Evolutionary conservation across 1,140 invertebrate genomes (phyloP), one percentile per base, ranked within the genome.

Genomic region (Phortica variegata): DNA sequence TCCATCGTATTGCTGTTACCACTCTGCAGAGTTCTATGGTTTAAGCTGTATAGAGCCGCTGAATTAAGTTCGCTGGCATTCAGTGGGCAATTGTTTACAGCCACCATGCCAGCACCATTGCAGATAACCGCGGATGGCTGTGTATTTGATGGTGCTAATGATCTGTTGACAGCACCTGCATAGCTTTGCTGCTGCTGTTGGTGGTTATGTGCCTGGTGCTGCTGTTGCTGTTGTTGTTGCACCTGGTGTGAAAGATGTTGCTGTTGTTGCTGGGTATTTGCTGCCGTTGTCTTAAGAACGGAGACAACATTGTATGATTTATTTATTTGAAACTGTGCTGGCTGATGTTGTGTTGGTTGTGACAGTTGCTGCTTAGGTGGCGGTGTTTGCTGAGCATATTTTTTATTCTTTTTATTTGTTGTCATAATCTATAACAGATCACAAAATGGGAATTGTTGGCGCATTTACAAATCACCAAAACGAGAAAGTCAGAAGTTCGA

Each of bases 341-440:
- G 10, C 21, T 38, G 5, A 45, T 20, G 43, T 49, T 55, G 48
- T 51, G 57, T 20, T 8, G 51, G 23, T 17, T 47, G 54, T 15
- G 34, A 41, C n/a, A 48, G 43, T 4, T 36, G 52, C 32, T 53
- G 56, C 32, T 62, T 62, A 10, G 39, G 47, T 17, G 49, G 41
- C 39, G 51, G 44, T 29, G 51, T 45, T 53, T 56, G 50, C 48
- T 53, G 44, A 52, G 42, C 47, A 52, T 62, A 65, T 47, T 65
- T 61, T 53, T 62, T 58, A 17, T 46, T 47, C 40, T 68, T 68
- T 68, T 65, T 65, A 60, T 62, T 62, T 43, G 61, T 36, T 45
- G 60, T 39, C 36, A 65, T 61, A 52, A 68, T 68, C 61, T 65
- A 68, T 53, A 68, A 66, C 56, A 56, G 41, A 65, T 60, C 34